A percentile compares a stretch with the other conserved stretches of the same genome.
Evolutionary conservation across 2,888 invertebrate genomes (phyloP).

Genomic region (Cremastobaeus sp.): DNA sequence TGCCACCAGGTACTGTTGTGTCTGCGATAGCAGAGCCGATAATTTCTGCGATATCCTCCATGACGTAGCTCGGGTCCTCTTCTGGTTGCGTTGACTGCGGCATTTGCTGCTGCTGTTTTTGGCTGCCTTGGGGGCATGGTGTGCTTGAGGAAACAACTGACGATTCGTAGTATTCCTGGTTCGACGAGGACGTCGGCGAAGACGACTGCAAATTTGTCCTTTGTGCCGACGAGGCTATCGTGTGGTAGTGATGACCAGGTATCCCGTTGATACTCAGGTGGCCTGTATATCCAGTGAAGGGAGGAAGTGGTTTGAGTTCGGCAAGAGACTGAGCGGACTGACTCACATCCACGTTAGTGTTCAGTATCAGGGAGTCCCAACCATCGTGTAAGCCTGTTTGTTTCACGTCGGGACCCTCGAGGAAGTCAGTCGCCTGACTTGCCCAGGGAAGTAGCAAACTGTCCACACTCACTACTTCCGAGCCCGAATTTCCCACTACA

Average conservation of each 20-base stretch:
- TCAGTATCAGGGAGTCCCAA: constrained; percentile 83
- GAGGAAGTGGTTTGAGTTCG: constrained; percentile 91
- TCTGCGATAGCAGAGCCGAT: constrained; percentile 94
- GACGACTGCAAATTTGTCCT: constrained; percentile 75
- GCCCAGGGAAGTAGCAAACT: constrained; percentile 74
- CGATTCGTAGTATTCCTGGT: constrained; percentile 77
- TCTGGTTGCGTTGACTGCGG: constrained; percentile 77
- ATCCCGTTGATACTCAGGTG: constrained; percentile 93
- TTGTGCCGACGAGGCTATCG: constrained; percentile 82
- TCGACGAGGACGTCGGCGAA: constrained; percentile 75
- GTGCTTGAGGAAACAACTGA: constrained; percentile 79
- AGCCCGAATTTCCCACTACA: constrained; percentile 71
- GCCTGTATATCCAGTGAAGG: constrained; percentile 91
- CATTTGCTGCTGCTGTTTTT: constrained; percentile 80
- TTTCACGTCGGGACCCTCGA: constrained; percentile 73
- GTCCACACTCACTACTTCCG: constrained; percentile 75
- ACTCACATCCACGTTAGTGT: constrained; percentile 80
- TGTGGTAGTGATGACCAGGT: constrained; percentile 91
- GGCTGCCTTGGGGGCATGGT: constrained; percentile 74
- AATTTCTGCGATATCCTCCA: constrained; percentile 91
- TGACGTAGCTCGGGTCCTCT: constrained; percentile 82
- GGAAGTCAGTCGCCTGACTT: constrained; percentile 70
- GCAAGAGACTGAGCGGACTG: constrained; percentile 85
- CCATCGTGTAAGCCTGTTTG: constrained; percentile 80
- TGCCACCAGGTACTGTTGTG: constrained; percentile 87